These are phyloP conservation scores for Periophthalmus magnuspinnatus DNA, from an alignment of 2,797 vertebrate genomes.

Conservation along the genomic window DNA sequence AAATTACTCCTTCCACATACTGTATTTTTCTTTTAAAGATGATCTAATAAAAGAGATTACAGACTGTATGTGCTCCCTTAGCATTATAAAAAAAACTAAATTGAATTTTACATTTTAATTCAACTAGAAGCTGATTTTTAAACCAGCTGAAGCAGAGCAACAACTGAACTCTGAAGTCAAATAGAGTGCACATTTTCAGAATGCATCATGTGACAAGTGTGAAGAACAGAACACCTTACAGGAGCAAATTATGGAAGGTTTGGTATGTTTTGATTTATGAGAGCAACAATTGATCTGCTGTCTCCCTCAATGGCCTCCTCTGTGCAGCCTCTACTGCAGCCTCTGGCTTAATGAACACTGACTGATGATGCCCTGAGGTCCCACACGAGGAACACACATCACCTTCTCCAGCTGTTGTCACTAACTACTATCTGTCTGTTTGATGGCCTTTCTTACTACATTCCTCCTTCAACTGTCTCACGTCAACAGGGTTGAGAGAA, in stretches of 20 bases:
- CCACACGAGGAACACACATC: slow-evolving; percentile 54
- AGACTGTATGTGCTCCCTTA: background rate
- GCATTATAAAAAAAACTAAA: background rate
- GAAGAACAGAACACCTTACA: background rate
- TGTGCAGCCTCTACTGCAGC: slow-evolving; percentile 35
- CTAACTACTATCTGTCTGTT: slow-evolving; percentile 73
- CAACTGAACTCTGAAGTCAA: no score
- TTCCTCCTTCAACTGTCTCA: slow-evolving; percentile 61
- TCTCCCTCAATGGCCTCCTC: slow-evolving; percentile 32
- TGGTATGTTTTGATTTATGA: slow-evolving; percentile 61
- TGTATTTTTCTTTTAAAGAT: slow-evolving; percentile 11
- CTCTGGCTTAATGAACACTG: slow-evolving; percentile 60
- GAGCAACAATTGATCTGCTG: slow-evolving; percentile 52
- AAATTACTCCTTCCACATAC: slow-evolving; percentile 21
- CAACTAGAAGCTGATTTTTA: background rate
- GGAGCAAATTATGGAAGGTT: slow-evolving; percentile 13
- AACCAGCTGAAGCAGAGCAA: no score
- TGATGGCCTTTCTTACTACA: slow-evolving; percentile 72
- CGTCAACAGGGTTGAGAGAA: slow-evolving; percentile 61
- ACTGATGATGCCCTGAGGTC: slow-evolving; percentile 71
- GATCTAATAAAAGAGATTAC: slow-evolving; percentile 11
- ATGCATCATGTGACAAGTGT: background rate
- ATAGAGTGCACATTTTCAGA: background rate
- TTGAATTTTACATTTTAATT: background rate
- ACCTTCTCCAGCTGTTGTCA: slow-evolving; percentile 75